phyloP scores from a whole-genome alignment of 2,113 vertebrate species.

The Dasyprocta punctata region DNA sequence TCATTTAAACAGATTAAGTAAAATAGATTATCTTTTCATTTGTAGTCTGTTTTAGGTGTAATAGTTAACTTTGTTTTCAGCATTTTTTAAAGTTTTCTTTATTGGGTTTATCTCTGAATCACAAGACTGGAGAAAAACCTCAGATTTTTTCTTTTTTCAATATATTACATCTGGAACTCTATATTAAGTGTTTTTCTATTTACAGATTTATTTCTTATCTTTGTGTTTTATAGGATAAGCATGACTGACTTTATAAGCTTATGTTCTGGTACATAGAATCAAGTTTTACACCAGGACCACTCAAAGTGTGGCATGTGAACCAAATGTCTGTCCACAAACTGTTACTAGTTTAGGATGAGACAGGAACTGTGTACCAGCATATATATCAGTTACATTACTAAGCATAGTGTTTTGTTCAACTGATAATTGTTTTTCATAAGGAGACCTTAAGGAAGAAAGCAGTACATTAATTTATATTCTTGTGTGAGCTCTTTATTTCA shows the following conservation, averaged over 20 bases:
- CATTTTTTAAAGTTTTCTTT: background rate
- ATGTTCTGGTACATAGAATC: background rate
- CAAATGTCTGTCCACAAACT: background rate
- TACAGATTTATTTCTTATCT: conserved; percentile 13
- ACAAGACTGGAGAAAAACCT: background rate
- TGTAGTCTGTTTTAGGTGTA: background rate
- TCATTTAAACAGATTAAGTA: background rate
- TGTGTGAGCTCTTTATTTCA: background rate
- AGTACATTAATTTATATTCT: background rate
- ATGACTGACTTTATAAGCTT: background rate
- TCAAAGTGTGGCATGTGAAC: background rate
- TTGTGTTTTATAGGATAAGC: background rate
- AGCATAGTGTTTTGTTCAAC: background rate
- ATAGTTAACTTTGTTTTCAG: background rate
- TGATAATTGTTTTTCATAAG: background rate
- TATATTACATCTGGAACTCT: background rate
- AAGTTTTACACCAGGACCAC: background rate
- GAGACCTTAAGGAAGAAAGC: background rate
- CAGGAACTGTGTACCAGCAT: background rate
- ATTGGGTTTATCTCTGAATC: background rate
- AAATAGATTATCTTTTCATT: background rate
- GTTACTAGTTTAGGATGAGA: background rate
- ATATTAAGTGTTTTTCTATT: background rate
- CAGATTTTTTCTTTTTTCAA: background rate
- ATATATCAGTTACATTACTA: background rate